phyloP scores from a whole-genome alignment of 64 coral and sea anemone genomes.

The Pachyseris speciosa region DNA sequence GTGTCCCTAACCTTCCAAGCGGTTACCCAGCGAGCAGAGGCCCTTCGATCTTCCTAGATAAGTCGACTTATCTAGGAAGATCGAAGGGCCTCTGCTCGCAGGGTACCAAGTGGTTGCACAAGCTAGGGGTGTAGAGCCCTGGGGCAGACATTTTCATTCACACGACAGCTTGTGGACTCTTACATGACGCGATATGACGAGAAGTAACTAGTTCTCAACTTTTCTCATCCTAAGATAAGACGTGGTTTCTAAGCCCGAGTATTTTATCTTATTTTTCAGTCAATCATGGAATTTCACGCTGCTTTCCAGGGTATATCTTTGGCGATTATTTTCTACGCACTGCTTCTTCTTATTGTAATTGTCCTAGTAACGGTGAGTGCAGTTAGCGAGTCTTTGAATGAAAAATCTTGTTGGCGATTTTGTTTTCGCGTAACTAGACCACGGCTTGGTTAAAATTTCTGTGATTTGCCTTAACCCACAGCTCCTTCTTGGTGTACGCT shows the following conservation, averaged over 20 bases:
- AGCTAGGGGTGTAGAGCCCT: no score
- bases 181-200: background rate
- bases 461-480: slow-evolving; percentile 3
- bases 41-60: no score
- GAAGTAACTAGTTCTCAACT: background rate
- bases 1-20: no score
- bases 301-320: background rate
- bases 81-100: no score
- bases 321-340: background rate
- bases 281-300: background rate
- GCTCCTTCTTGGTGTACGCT: slow-evolving; percentile 70
- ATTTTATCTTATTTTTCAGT: background rate
- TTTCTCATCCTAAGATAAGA: background rate
- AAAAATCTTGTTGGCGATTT: background rate
- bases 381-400: background rate
- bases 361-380: background rate
- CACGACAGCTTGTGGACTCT: background rate
- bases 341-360: slow-evolving; percentile 11
- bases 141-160: no score
- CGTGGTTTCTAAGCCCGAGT: background rate
- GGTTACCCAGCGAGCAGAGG: no score
- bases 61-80: no score
- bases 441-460: background rate
- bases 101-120: no score
- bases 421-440: background rate